Evolutionary conservation across 2,888 invertebrate species (phyloP).

Genomic region (Erpobdella octoculata): DNA sequence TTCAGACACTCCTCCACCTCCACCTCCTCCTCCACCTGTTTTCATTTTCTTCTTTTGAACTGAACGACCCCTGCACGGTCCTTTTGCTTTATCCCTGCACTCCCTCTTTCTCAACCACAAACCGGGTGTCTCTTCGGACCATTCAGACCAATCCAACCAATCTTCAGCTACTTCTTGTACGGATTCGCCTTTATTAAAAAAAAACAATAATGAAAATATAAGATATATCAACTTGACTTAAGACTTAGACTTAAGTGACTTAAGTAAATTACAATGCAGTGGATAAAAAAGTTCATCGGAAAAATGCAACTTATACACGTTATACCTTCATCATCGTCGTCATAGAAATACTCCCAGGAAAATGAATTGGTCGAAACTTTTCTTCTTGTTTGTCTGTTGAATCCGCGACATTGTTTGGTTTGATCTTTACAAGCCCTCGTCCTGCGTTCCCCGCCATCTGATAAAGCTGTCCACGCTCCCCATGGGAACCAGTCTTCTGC

Average conservation of each 20-base stretch:
- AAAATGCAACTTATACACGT: too few relatives aligned
- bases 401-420: neutral
- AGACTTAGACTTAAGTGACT: too few relatives aligned
- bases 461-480: neutral
- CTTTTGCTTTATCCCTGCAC: neutral
- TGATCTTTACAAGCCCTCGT: conserved; percentile 7
- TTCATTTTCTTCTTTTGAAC: neutral
- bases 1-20: too few relatives aligned
- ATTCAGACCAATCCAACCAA: conserved; percentile 1
- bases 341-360: too few relatives aligned
- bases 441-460: neutral
- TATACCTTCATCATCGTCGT: too few relatives aligned
- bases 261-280: too few relatives aligned
- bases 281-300: too few relatives aligned
- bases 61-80: neutral
- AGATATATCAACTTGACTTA: too few relatives aligned
- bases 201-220: too few relatives aligned
- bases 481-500: conserved; percentile 1
- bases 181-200: too few relatives aligned
- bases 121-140: neutral
- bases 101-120: conserved; percentile 9
- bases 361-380: neutral
- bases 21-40: too few relatives aligned
- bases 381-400: neutral
- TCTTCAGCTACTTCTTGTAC: conserved; percentile 7